A percentile compares a stretch with the other conserved stretches of the same genome.
Conservation (phyloP, 2,888 invertebrate genomes). For the Meteorus colon region DNA sequence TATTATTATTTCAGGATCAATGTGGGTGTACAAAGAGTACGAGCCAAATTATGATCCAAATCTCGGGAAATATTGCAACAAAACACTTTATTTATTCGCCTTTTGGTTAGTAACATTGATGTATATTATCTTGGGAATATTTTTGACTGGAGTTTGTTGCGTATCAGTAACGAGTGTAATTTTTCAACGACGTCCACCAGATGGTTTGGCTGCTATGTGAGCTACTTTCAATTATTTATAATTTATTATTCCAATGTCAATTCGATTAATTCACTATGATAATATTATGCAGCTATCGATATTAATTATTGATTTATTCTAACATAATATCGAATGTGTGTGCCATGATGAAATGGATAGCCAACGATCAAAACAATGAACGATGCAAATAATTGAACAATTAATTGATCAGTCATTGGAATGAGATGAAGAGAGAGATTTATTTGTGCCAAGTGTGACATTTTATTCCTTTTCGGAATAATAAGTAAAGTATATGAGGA, state of each 20-base stretch:
- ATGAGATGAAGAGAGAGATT: not conserved
- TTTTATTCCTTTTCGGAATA: not conserved
- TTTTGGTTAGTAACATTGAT: slow-evolving; percentile 81
- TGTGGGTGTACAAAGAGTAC: slow-evolving; percentile 81
- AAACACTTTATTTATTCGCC: slow-evolving; percentile 80
- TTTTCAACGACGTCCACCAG: slow-evolving; percentile 65
- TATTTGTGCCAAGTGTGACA: not conserved
- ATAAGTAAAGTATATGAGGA: too few species aligned
- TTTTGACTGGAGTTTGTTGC: slow-evolving; percentile 76
- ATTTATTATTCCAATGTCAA: slow-evolving; percentile 11
- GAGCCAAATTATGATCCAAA: slow-evolving; percentile 77
- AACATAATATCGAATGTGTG: not conserved
- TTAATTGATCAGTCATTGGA: not conserved
- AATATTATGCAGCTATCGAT: too few species aligned
- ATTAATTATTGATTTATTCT: too few species aligned
- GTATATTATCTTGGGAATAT: slow-evolving; percentile 77
- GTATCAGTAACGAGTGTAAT: slow-evolving; percentile 75
- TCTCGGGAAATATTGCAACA: slow-evolving; percentile 77
- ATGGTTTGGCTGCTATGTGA: slow-evolving; percentile 44
- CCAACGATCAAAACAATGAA: too few species aligned
- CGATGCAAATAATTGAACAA: not conserved
- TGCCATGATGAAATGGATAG: not conserved
- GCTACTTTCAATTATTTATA: not conserved
- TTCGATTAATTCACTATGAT: not conserved
- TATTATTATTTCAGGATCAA: slow-evolving; percentile 75